A percentile compares a stretch with the other conserved stretches of the same genome.
Evolutionary conservation across 2,797 vertebrate species (phyloP).

Genomic region (Lagorchestes hirsutus): DNA sequence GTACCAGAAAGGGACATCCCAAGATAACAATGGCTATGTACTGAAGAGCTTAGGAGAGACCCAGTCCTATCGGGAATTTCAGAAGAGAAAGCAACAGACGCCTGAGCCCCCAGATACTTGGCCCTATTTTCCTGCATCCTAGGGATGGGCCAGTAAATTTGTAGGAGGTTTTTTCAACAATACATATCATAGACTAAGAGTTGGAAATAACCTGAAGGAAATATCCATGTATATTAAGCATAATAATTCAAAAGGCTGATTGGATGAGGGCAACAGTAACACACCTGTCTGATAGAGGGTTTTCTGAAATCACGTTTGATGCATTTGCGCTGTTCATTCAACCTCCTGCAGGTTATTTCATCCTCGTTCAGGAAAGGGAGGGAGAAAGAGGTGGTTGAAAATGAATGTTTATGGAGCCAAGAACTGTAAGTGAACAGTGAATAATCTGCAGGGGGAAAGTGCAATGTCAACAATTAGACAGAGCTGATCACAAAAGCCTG

Average conservation of each 20-base stretch:
- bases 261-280: neutral
- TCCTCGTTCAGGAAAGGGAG: neutral
- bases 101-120: neutral
- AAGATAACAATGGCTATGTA: neutral
- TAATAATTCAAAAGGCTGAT: neutral
- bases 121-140: neutral
- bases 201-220: neutral
- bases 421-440: neutral
- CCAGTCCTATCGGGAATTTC: neutral
- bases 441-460: neutral
- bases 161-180: neutral
- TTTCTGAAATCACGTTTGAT: neutral
- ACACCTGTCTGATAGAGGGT: neutral
- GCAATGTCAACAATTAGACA: neutral
- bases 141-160: neutral
- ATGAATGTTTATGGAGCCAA: neutral
- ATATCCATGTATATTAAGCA: neutral
- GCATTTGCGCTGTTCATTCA: neutral
- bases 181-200: neutral
- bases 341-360: neutral
- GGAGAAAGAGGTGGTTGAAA: neutral
- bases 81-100: neutral
- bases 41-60: neutral
- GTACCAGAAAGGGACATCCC: neutral
- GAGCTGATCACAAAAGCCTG: constrained; percentile 9